Evolutionary conservation across 2,113 vertebrate genomes (phyloP).

Genomic region (Passer montanus): DNA sequence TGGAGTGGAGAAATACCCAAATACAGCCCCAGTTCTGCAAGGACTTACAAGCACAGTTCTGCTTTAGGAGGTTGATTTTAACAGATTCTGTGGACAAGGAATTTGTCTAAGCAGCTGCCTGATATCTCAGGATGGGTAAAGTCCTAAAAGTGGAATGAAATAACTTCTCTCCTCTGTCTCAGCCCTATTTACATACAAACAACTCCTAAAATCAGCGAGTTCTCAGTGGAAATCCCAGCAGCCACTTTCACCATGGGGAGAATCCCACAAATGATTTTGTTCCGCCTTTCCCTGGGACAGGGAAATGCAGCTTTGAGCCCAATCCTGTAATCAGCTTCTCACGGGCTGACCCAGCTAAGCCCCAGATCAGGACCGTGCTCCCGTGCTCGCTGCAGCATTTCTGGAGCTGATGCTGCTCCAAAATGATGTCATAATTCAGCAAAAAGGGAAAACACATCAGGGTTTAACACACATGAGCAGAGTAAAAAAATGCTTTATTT

Average conservation of each 20-base stretch:
- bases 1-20: background rate
- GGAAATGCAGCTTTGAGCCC: background rate
- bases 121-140: background rate
- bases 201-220: background rate
- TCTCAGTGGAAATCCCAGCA: background rate
- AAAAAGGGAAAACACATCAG: background rate
- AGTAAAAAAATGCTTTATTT: background rate
- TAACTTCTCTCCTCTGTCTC: background rate
- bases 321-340: slow-evolving; percentile 3
- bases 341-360: background rate
- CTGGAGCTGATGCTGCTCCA: background rate
- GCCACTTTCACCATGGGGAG: background rate
- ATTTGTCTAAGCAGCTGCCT: background rate
- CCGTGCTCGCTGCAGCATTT: background rate
- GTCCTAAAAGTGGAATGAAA: background rate
- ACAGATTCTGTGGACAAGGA: accelerated
- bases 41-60: accelerated
- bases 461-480: accelerated
- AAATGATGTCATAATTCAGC: background rate
- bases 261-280: background rate
- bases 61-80: background rate
- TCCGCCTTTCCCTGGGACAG: background rate
- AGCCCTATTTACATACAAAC: background rate
- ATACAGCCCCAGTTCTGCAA: background rate
- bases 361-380: background rate